These are phyloP conservation scores for Pteromalus puparum DNA, from an alignment of 1,140 invertebrate genomes.

Conservation along the genomic window DNA sequence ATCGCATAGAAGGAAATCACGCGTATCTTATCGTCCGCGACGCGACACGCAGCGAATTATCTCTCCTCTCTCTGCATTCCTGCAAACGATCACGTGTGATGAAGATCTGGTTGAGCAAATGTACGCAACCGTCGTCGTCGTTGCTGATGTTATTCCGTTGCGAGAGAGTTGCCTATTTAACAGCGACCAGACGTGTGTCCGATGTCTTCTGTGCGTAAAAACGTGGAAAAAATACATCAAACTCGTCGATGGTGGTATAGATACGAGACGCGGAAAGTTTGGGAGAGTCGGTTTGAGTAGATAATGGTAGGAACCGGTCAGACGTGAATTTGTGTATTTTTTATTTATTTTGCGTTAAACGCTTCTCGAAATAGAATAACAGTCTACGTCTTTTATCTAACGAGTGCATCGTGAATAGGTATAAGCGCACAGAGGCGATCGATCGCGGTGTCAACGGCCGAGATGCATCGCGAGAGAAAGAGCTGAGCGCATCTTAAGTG, in stretches of 20 bases:
- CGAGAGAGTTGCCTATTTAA: not conserved
- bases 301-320: no score
- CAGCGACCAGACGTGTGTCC: not conserved
- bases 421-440: not conserved
- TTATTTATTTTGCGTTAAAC: no score
- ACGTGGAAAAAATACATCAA: no score
- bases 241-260: no score
- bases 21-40: not conserved
- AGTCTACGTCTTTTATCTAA: no score
- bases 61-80: not conserved
- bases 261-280: no score
- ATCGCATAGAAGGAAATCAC: not conserved
- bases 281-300: no score
- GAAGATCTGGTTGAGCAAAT: conserved; percentile 1
- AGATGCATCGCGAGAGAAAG: not conserved
- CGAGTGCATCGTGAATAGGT: no score
- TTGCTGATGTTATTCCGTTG: not conserved
- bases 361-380: no score
- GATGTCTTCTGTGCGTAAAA: not conserved
- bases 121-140: not conserved
- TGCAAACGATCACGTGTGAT: not conserved
- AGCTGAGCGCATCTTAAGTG: no score
- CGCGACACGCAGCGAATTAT: not conserved
- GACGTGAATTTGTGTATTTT: no score
- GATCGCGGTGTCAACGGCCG: not conserved